Conservation (phyloP, 1,140 invertebrate genomes). For the Drosophila albomicans region DNA sequence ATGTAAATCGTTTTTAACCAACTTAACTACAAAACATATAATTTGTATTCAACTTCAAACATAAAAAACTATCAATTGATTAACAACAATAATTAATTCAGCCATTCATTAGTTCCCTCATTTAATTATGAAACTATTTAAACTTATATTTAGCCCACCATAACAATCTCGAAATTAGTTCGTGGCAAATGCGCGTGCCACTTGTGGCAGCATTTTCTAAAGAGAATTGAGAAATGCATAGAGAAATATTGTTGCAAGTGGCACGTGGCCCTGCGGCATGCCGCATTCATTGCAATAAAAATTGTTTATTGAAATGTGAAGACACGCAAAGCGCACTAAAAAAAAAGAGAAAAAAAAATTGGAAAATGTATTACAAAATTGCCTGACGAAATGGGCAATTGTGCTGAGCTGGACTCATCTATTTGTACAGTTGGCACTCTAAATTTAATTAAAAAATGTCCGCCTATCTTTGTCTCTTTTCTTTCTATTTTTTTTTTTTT, state of each 20-base stretch:
- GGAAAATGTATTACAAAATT: neutral
- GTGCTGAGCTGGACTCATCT: constrained; percentile 22
- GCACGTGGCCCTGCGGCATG: constrained; percentile 5
- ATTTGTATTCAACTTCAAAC: no score
- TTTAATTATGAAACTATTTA: no score
- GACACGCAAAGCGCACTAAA: neutral
- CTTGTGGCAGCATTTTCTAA: neutral
- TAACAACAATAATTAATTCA: no score
- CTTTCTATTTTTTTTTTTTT: neutral
- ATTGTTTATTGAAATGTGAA: constrained; percentile 58
- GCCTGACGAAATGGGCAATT: constrained; percentile 7
- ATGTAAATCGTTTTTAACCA: no score
- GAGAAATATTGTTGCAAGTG: constrained; percentile 39
- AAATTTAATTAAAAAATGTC: constrained; percentile 49
- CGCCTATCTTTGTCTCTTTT: neutral
- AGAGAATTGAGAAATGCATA: constrained; percentile 4
- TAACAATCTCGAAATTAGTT: no score
- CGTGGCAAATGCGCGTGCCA: no score
- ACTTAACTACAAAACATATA: no score
- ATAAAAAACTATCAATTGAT: no score
- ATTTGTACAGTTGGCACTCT: constrained; percentile 45
- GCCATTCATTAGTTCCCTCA: no score
- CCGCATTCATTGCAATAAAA: constrained; percentile 40
- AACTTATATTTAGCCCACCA: no score
- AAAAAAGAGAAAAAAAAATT: neutral